Base-by-base conservation (phyloP, 2,888 invertebrate genomes). In the Morpho achilles region DNA sequence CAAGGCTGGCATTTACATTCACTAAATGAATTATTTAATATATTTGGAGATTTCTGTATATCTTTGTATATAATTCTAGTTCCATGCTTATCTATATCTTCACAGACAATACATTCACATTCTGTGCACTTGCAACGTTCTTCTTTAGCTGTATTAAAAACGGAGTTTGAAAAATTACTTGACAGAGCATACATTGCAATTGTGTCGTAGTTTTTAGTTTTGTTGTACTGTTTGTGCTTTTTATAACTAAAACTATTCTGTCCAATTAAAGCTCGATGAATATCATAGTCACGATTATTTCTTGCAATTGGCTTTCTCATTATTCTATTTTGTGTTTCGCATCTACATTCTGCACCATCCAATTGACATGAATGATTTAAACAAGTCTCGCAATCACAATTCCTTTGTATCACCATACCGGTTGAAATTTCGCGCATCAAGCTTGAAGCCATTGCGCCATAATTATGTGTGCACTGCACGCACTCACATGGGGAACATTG, bases 401-500 rank as follows among this genome's bases (percentile, higher is more conserved):
- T 64, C 8, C 60, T 62, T 32, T 74, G 72, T 46, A 74, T 75
- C 32, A 68, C 71, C 8, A 74, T 73, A 9, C 69, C 73, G 3
- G 79, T 79, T 6, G 78, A 75, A 61, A 72, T 74, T 61, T 83
- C 78, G 23, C 68, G 77, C 48, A 68, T 71, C 39, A 60, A 43
- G 56, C 61, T 72, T 4, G 74, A 64, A n/a, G 71, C 50, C 47
- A 70, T 56, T n/a, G 72, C 61, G 7, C 56, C 61, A 45, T 65
- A 69, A 48, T 63, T 65, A 22, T 68, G 71, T 2, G 64, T 62
- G 58, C 84, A 84, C 54, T 79, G 69, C 40, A 66, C 64, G 58
- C 84, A 86, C 42, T 77, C 73, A 62, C 85, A 84, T 3, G 83
- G 79, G 32, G 58, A 58, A 62, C 84, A 86, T n/a, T 70, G 59